A percentile compares a stretch with the other conserved stretches of the same genome.
phyloP scores from a whole-genome alignment of 2,888 invertebrate genomes.

The Marronus borbonicus region DNA sequence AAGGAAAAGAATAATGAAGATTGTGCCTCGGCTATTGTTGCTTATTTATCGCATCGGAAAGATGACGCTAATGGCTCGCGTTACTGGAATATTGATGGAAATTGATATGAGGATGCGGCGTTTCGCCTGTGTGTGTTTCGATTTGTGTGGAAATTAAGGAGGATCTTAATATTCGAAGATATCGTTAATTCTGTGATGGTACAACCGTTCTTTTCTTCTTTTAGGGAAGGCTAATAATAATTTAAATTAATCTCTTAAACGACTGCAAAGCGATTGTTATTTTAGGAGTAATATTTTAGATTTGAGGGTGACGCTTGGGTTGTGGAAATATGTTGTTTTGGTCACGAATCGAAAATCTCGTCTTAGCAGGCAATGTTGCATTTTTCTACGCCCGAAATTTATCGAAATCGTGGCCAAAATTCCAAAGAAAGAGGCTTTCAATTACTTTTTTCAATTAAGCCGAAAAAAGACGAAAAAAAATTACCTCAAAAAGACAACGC shows the following conservation, averaged over 20 bases:
- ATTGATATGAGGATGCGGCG: slow-evolving; percentile 5
- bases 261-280: background rate
- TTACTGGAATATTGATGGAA: slow-evolving; percentile 31
- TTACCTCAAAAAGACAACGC: too few species aligned
- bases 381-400: too few species aligned
- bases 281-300: background rate
- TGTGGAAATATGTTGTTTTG: background rate
- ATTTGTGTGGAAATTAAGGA: slow-evolving; percentile 27
- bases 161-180: slow-evolving; percentile 8
- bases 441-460: too few species aligned
- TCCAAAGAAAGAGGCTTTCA: too few species aligned
- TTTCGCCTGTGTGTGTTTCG: slow-evolving; percentile 10
- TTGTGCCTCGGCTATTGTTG: slow-evolving; percentile 9
- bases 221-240: background rate
- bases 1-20: slow-evolving; percentile 11
- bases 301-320: too few species aligned
- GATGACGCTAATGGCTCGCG: slow-evolving; percentile 20
- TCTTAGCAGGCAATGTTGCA: too few species aligned
- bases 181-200: slow-evolving; percentile 21
- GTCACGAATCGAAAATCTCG: background rate
- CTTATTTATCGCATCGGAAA: slow-evolving; percentile 20
- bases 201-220: background rate
- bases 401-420: too few species aligned
- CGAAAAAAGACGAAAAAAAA: too few species aligned
- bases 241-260: background rate